These are phyloP conservation scores for Zosterops lateralis DNA, from an alignment of 2,113 vertebrate species.

Conservation along the genomic window DNA sequence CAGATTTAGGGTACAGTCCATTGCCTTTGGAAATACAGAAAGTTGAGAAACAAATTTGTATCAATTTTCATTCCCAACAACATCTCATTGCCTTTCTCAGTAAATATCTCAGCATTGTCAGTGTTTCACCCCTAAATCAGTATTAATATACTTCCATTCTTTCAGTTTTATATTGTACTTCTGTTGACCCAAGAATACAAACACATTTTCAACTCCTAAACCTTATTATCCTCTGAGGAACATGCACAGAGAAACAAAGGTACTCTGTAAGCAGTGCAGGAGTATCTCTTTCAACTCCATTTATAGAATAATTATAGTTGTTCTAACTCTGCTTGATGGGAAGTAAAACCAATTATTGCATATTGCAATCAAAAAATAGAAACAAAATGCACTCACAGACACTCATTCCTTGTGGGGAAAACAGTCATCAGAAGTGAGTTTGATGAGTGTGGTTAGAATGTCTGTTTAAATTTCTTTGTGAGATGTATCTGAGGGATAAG, in stretches of 20 bases:
- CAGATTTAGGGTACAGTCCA: background rate
- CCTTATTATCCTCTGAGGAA: background rate
- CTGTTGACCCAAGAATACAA: conserved; percentile 7
- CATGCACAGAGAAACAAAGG: background rate
- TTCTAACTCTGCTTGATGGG: background rate
- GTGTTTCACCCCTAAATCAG: conserved; percentile 2
- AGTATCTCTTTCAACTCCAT: background rate
- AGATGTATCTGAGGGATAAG: background rate
- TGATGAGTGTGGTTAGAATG: background rate
- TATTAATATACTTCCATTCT: background rate
- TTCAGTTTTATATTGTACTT: background rate
- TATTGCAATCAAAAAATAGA: background rate
- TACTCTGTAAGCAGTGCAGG: background rate
- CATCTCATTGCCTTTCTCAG: background rate
- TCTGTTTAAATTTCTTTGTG: background rate
- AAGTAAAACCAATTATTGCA: background rate
- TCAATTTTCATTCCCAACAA: background rate
- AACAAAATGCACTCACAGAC: background rate
- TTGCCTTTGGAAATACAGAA: background rate
- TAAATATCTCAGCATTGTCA: background rate
- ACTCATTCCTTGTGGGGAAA: background rate
- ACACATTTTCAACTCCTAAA: background rate
- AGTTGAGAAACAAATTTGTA: background rate
- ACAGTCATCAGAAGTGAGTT: background rate
- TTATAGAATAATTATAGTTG: background rate